These are phyloP conservation scores for Aricia artaxerxes DNA, from an alignment of 2,888 invertebrate species.

Conservation along the genomic window DNA sequence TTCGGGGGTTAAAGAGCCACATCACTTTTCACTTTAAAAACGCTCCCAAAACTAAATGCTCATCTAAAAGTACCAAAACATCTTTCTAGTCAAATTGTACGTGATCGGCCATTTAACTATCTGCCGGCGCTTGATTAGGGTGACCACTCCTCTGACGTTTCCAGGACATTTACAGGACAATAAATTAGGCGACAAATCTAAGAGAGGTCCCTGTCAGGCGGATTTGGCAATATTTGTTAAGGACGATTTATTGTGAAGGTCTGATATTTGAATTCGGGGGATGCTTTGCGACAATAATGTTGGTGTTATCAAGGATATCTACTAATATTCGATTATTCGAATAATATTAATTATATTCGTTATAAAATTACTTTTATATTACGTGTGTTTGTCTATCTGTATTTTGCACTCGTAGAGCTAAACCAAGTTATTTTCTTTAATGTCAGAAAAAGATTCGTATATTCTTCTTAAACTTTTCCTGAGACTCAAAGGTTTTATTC, in stretches of 20 bases:
- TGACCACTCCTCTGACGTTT: not conserved
- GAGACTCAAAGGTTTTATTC: too few species aligned
- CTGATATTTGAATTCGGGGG: not conserved
- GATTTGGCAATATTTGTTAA: constrained; percentile 13
- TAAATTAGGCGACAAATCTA: not conserved
- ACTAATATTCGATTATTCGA: not conserved
- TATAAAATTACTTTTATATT: too few species aligned
- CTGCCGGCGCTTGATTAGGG: not conserved
- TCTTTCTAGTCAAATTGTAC: constrained; percentile 15
- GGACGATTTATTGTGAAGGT: not conserved
- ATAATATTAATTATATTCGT: too few species aligned
- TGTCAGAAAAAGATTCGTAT: too few species aligned
- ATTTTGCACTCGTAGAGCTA: too few species aligned
- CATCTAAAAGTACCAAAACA: not conserved
- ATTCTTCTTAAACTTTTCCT: too few species aligned
- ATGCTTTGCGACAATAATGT: not conserved
- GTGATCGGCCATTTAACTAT: constrained; percentile 18
- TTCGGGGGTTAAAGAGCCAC: too few species aligned
- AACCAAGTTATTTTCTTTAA: too few species aligned
- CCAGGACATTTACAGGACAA: constrained; percentile 1
- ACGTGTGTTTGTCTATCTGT: too few species aligned
- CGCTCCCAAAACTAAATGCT: not conserved
- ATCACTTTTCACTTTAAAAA: not conserved
- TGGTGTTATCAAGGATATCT: not conserved
- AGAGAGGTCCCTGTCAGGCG: not conserved